Evolutionary conservation across 2,113 vertebrate species (phyloP).

Genomic region (Phyllostomus discolor): DNA sequence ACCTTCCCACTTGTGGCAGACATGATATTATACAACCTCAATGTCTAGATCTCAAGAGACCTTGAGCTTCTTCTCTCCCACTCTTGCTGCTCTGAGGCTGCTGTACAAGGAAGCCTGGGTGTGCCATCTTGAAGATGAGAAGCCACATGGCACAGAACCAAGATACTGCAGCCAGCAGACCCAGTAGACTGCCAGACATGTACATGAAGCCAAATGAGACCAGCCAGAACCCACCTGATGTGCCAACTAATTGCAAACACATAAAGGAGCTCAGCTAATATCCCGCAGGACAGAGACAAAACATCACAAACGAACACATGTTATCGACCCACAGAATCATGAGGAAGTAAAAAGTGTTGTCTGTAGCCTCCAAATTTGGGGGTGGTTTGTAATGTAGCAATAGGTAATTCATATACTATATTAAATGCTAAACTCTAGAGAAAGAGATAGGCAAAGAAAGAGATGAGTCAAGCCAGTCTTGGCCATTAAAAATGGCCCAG

Average conservation of each 20-base stretch:
- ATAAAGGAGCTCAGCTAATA: background rate
- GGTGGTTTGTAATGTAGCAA: background rate
- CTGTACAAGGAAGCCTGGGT: background rate
- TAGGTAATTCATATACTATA: background rate
- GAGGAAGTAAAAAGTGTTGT: background rate
- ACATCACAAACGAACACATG: background rate
- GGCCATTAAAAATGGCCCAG: background rate
- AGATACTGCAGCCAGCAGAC: background rate
- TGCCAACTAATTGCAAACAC: background rate
- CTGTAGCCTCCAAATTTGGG: background rate
- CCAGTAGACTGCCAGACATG: background rate
- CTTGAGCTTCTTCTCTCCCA: background rate
- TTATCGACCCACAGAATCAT: background rate
- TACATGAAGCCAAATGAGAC: background rate
- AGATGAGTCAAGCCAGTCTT: background rate
- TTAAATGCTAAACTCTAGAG: background rate
- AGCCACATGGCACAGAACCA: conserved; percentile 3
- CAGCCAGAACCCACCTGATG: background rate
- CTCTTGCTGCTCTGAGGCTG: background rate
- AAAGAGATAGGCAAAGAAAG: background rate
- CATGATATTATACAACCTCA: background rate
- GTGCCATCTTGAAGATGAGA: conserved; percentile 6
- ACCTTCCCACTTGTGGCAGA: background rate
- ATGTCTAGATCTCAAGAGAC: background rate
- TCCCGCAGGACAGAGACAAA: background rate